Base-by-base conservation (phyloP, 23 tunicate species). In the Trididemnum clinides region DNA sequence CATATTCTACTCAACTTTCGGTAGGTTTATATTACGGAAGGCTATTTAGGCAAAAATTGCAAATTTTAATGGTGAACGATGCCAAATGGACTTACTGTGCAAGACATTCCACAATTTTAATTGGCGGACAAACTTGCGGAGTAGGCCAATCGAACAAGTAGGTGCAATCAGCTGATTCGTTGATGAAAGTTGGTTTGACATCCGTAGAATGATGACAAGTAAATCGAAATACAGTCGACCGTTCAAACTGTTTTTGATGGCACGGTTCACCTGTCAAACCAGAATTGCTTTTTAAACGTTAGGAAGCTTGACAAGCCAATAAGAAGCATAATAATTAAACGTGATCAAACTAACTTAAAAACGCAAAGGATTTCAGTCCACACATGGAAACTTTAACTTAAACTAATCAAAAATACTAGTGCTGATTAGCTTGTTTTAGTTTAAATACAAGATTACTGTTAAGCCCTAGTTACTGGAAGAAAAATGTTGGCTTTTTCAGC, bases 91-190 rank as follows among this genome's bases (percentile, higher is more conserved):
- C 85, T 78, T 50, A 90, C 95, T 77, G 81, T 15, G 90, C 90
- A 12, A 88, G 57, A 83, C 95, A 90, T 32, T 63, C 77, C 57
- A 90, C 78, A 30, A 76, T 80, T 57, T 80, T 85, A 78, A 85
- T 85, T 72, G 95, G 95, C 29, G 95, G 95, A 72, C 95, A 90
- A 33, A 73, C 95, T n/a, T 62, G 27, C 20, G 95, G 82, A 3
- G 95, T 90, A 74, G 87, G 95, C 89, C 89, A 90, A 69, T 90
- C 84, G 72, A 90, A 85, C 22, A 70, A 27, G 77, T 85, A 85
- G 33, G 83, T 85, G 84, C 95, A 90, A 62, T 84, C 94, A 35
- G 70, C 78, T 49, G 79, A 25, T 35, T 89, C 94, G 64, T 84
- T 84, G 64, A 89, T 89, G 51, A 82, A 88, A 38, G 83, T 78